A percentile compares a stretch with the other conserved stretches of the same genome.
Conservation (phyloP, 2,888 invertebrate genomes). For the Tetropium fuscum region DNA sequence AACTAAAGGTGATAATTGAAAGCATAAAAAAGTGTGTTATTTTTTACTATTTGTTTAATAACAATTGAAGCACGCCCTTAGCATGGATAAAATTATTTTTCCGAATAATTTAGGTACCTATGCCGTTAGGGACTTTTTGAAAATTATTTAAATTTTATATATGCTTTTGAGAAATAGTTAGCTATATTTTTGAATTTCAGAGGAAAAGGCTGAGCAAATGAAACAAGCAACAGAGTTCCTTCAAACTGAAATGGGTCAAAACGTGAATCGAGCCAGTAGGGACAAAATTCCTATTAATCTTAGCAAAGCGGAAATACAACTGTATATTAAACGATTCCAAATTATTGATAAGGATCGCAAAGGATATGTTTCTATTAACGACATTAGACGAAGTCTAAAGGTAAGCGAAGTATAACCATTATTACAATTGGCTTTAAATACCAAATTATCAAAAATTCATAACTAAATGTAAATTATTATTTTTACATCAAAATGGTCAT, state of each 20-base stretch:
- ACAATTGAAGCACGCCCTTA: too few species aligned
- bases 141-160: neutral
- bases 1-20: too few species aligned
- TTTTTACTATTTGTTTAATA: too few species aligned
- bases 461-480: neutral
- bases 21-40: too few species aligned
- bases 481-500: too few species aligned
- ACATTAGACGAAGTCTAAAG: slow-evolving; percentile 95
- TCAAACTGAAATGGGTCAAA: slow-evolving; percentile 96
- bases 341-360: slow-evolving; percentile 96
- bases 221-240: slow-evolving; percentile 88
- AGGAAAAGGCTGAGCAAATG: slow-evolving; percentile 78
- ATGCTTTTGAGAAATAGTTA: slow-evolving; percentile 7
- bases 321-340: slow-evolving; percentile 95
- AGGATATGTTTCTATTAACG: slow-evolving; percentile 98
- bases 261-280: slow-evolving; percentile 88
- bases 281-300: slow-evolving; percentile 93
- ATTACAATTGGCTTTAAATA: neutral
- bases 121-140: neutral
- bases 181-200: slow-evolving; percentile 41
- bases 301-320: slow-evolving; percentile 92
- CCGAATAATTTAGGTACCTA: too few species aligned
- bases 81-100: too few species aligned
- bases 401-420: slow-evolving; percentile 67
- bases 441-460: neutral